A percentile compares a stretch with the other conserved stretches of the same genome.
These are phyloP conservation scores for Coregonus ussuriensis DNA, from an alignment of 2,797 vertebrate species.

Conservation along the genomic window DNA sequence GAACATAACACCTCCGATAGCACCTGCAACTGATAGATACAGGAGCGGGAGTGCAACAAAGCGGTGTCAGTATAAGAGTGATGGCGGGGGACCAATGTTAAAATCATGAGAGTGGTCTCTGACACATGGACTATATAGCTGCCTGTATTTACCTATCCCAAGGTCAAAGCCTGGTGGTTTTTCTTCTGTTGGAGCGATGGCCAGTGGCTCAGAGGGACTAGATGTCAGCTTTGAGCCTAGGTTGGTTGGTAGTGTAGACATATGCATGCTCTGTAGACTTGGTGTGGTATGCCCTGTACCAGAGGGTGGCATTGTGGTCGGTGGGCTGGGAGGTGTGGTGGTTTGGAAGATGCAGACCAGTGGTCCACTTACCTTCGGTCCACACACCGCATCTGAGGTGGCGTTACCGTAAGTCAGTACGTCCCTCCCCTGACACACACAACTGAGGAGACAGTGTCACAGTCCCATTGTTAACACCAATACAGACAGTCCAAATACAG, in stretches of 20 bases:
- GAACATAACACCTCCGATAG: background rate
- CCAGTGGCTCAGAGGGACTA: background rate
- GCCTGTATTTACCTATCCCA: background rate
- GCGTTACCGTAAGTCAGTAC: constrained; percentile 43
- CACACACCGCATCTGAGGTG: constrained; percentile 59
- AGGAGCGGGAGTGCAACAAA: background rate
- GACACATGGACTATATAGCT: background rate
- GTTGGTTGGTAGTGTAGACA: background rate
- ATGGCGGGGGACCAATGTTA: background rate
- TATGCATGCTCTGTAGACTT: background rate
- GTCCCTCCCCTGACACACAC: constrained; percentile 29
- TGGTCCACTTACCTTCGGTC: background rate
- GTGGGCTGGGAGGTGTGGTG: background rate
- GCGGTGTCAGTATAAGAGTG: background rate
- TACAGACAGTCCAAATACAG: background rate
- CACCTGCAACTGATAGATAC: background rate
- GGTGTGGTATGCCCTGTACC: background rate
- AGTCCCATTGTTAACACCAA: background rate
- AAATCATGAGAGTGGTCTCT: background rate
- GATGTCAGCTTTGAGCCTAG: background rate
- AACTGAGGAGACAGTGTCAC: constrained; percentile 55
- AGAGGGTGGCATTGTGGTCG: background rate
- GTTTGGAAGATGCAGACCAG: rapidly evolving
- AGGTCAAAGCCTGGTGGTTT: background rate
- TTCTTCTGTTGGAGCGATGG: background rate